A percentile compares a stretch with the other conserved stretches of the same genome.
Evolutionary conservation across 2,797 vertebrate genomes (phyloP).

Genomic region (Phoxinus dragarum): DNA sequence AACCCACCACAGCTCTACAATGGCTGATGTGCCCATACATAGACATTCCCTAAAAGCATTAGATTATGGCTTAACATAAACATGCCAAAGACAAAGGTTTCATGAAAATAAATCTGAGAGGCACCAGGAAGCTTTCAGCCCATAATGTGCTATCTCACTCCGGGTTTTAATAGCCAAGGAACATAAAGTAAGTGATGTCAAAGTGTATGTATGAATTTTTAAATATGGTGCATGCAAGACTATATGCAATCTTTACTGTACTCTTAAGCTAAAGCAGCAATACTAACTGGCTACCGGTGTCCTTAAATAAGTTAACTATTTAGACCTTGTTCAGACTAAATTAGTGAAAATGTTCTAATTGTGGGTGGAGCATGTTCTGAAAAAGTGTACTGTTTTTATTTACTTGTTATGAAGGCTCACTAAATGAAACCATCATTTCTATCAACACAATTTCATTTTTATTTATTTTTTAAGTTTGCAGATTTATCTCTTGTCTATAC

Average conservation of each 20-base stretch:
- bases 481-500: neutral
- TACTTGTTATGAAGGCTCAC: neutral
- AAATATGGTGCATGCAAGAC: conserved; percentile 53
- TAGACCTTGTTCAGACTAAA: neutral
- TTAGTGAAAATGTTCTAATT: neutral
- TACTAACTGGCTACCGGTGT: neutral
- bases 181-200: conserved; percentile 61
- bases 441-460: neutral
- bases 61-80: conserved; percentile 45
- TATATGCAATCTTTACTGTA: conserved; percentile 41
- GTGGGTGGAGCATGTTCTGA: neutral
- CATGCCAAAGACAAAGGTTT: conserved; percentile 39
- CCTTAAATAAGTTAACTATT: neutral
- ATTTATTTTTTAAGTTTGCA: no score
- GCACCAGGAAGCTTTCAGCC: conserved; percentile 56
- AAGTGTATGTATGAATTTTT: conserved; percentile 65
- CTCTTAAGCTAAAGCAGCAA: conserved; percentile 50
- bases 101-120: conserved; percentile 49
- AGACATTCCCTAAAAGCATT: conserved; percentile 42
- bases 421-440: neutral
- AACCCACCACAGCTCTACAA: conserved; percentile 4
- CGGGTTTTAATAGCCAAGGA: conserved; percentile 54
- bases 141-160: conserved; percentile 46
- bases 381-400: neutral
- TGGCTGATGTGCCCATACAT: neutral